phyloP scores from a whole-genome alignment of 2,888 invertebrate genomes.

The Nymphalis urticae region DNA sequence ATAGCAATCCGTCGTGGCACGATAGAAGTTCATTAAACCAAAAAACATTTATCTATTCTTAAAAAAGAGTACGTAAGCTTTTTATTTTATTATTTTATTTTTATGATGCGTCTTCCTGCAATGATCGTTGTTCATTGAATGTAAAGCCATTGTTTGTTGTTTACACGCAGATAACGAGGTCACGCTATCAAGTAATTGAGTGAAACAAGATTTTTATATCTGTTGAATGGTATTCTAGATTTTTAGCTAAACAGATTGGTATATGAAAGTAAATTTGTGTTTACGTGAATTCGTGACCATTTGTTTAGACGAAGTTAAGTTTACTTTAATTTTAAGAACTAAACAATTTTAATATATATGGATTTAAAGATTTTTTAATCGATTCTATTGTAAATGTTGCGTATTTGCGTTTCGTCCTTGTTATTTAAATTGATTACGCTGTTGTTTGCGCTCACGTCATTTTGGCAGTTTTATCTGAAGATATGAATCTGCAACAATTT shows the following conservation, averaged over 20 bases:
- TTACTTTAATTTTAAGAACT: too few relatives aligned
- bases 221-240: neutral
- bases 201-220: slow-evolving; percentile 20
- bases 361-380: too few relatives aligned
- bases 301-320: too few relatives aligned
- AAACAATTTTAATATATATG: too few relatives aligned
- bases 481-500: slow-evolving; percentile 34
- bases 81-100: slow-evolving; percentile 27
- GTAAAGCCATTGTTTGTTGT: slow-evolving; percentile 51
- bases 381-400: neutral
- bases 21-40: too few relatives aligned
- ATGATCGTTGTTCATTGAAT: slow-evolving; percentile 27
- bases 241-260: neutral
- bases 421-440: slow-evolving; percentile 1
- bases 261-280: neutral
- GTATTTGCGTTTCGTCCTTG: neutral
- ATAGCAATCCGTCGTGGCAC: too few relatives aligned
- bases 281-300: neutral
- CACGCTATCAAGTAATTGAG: slow-evolving; percentile 44
- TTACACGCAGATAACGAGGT: slow-evolving; percentile 60
- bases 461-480: slow-evolving; percentile 11
- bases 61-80: neutral
- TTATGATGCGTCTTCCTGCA: slow-evolving; percentile 26
- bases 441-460: neutral
- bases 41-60: too few relatives aligned